Evolutionary conservation across 2,888 invertebrate species (phyloP).

Genomic region (Thymelicus acteon): DNA sequence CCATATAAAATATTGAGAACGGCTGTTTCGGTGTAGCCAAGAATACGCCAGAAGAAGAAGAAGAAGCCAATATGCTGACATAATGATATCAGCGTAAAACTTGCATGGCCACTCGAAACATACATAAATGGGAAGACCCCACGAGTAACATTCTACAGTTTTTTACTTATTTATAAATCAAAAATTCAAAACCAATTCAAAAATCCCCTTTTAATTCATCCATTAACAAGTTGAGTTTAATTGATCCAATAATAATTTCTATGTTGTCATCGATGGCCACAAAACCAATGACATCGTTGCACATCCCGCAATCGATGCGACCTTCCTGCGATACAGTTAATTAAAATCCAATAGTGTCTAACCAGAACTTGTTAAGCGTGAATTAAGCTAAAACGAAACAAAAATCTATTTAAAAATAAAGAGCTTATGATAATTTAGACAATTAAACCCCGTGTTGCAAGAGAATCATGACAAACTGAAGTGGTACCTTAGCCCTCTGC

Average conservation of each 20-base stretch:
- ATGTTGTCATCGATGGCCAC: constrained; percentile 54
- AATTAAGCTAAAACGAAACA: constrained; percentile 54
- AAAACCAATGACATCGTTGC: constrained; percentile 60
- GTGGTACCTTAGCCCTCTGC: no score
- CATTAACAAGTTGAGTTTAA: constrained; percentile 8
- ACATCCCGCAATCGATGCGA: constrained; percentile 63
- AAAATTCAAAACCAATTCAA: not conserved
- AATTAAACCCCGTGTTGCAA: no score
- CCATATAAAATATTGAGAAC: no score
- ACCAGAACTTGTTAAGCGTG: constrained; percentile 80
- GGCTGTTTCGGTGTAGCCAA: no score
- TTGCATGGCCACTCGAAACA: no score
- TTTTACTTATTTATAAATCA: no score
- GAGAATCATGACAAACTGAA: no score
- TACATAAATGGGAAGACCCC: no score
- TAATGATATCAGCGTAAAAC: no score
- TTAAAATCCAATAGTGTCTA: constrained; percentile 85
- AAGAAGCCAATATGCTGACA: no score
- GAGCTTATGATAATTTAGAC: not conserved
- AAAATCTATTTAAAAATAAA: not conserved
- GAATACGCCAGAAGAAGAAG: no score
- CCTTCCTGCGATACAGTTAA: constrained; percentile 74
- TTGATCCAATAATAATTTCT: constrained; percentile 36
- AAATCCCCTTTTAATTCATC: constrained; percentile 1
- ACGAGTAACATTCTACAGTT: no score